Evolutionary conservation across 2,113 vertebrate species (phyloP).

Genomic region (Origma solitaria): DNA sequence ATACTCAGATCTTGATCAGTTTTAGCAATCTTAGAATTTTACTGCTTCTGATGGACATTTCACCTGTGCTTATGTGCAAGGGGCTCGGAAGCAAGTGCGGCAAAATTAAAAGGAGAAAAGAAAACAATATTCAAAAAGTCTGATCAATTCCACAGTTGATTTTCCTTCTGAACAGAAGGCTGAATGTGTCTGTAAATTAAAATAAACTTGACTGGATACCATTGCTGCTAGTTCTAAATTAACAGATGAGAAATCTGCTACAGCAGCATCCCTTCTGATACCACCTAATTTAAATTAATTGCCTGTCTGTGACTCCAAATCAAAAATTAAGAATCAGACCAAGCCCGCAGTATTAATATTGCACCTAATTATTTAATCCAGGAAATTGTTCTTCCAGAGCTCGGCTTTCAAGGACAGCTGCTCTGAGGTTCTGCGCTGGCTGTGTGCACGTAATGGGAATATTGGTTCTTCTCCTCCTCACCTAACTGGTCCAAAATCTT

Average conservation of each 20-base stretch:
- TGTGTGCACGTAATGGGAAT: not conserved
- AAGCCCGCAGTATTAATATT: not conserved
- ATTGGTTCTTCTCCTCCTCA: not conserved
- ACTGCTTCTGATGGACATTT: not conserved
- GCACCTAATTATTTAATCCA: not conserved
- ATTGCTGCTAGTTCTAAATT: conserved; percentile 22
- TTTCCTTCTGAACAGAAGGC: not conserved
- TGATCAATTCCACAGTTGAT: not conserved
- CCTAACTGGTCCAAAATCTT: not conserved
- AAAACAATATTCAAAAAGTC: not conserved
- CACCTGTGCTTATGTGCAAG: not conserved
- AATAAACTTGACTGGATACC: conserved; percentile 14
- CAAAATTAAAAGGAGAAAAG: not conserved
- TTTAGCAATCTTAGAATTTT: not conserved
- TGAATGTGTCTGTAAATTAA: conserved; percentile 7
- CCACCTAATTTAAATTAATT: conserved; percentile 59
- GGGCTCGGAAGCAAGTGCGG: not conserved
- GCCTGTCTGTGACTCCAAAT: conserved; percentile 38
- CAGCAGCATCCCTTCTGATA: conserved; percentile 15
- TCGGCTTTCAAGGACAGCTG: not conserved
- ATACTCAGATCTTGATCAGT: not conserved
- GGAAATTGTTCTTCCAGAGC: not conserved
- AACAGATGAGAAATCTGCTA: conserved; percentile 40
- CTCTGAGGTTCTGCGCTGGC: not conserved
- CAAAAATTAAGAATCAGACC: conserved; percentile 24